Percentiles rank a stretch among this genome's conserved stretches.
phyloP scores from a whole-genome alignment of 2,113 vertebrate genomes.

The Cavia porcellus region DNA sequence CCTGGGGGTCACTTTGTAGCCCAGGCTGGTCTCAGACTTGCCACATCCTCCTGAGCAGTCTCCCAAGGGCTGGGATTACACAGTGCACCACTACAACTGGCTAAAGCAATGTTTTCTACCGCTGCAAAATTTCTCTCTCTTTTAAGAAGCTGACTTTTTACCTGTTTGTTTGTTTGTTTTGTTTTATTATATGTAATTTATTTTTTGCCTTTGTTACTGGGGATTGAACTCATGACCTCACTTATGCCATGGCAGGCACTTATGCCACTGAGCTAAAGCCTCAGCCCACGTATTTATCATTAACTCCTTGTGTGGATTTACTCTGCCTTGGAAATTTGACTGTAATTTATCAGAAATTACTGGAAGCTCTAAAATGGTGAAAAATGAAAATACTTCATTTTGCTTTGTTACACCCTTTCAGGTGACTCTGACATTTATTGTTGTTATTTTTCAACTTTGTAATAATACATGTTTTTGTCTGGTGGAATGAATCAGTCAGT shows the following conservation, averaged over 20 bases:
- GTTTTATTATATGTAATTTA: too few species aligned
- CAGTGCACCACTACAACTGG: too few species aligned
- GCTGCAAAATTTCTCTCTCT: too few species aligned
- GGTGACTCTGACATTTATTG: background rate
- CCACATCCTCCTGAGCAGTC: too few species aligned
- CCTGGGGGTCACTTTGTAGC: too few species aligned
- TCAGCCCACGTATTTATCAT: background rate
- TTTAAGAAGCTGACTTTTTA: background rate
- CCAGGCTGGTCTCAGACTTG: too few species aligned
- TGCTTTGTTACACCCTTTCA: fast-evolving
- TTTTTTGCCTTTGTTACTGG: too few species aligned
- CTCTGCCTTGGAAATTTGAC: background rate
- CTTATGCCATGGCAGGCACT: too few species aligned
- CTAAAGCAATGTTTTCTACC: background rate
- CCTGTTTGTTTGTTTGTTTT: background rate
- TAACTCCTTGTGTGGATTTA: background rate
- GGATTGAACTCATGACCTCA: too few species aligned
- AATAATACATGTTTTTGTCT: fast-evolving
- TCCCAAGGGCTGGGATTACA: too few species aligned
- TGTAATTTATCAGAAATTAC: fast-evolving
- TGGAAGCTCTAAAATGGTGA: background rate
- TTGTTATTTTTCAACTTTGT: background rate
- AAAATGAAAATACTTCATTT: background rate
- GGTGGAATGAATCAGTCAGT: too few species aligned
- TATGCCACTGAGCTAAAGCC: too few species aligned